These are phyloP conservation scores for Lithophane socia DNA, from an alignment of 2,888 invertebrate genomes.

Conservation along the genomic window DNA sequence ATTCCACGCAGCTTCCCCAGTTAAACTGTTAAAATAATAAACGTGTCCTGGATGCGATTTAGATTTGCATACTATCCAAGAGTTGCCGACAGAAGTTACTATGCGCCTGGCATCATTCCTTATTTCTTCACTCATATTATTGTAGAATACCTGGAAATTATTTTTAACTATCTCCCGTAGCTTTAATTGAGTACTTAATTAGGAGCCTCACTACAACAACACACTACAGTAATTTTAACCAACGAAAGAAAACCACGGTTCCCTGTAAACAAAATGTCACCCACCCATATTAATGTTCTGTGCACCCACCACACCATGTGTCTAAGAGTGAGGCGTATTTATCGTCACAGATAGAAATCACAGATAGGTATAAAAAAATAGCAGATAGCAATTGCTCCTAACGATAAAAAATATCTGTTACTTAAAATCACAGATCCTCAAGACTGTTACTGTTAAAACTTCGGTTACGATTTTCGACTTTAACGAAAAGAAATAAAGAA, in stretches of 20 bases:
- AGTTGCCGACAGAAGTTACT: slow-evolving; percentile 71
- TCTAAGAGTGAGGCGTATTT: too few relatives aligned
- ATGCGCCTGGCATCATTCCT: slow-evolving; percentile 31
- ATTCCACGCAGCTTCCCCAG: slow-evolving; percentile 82
- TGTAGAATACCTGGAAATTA: not conserved
- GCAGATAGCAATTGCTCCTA: too few relatives aligned
- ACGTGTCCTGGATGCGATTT: slow-evolving; percentile 76
- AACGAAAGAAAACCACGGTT: not conserved
- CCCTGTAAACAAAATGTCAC: not conserved
- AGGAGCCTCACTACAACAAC: not conserved
- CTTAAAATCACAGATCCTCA: too few relatives aligned
- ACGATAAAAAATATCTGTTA: too few relatives aligned
- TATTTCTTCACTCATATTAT: slow-evolving; percentile 50
- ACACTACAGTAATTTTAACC: not conserved
- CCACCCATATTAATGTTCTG: too few relatives aligned
- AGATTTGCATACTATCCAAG: slow-evolving; percentile 81
- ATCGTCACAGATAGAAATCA: too few relatives aligned
- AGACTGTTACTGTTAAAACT: too few relatives aligned
- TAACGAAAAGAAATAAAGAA: too few relatives aligned
- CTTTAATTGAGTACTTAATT: not conserved
- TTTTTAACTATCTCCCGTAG: not conserved
- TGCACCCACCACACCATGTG: too few relatives aligned
- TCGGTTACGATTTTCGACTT: too few relatives aligned
- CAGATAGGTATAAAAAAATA: too few relatives aligned
- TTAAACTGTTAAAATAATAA: slow-evolving; percentile 82